Conservation (phyloP, 2,888 invertebrate species). For the Odontocolon sp. region DNA sequence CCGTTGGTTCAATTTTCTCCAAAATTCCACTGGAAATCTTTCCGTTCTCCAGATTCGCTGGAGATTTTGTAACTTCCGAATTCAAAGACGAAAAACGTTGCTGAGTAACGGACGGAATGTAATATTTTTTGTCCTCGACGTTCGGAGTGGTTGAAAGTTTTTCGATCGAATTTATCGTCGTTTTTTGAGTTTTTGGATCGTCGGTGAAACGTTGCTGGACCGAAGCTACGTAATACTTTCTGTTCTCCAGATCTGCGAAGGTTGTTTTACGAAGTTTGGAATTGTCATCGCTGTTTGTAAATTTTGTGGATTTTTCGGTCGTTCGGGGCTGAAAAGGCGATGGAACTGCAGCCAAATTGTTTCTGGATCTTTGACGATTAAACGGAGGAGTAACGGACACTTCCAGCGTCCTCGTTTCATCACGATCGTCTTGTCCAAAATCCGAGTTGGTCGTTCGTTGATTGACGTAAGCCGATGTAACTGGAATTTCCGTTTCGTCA, state of each 20-base stretch:
- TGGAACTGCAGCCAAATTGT: not conserved
- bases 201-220: not conserved
- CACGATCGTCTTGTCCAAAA: conserved; percentile 1
- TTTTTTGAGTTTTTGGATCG: conserved; percentile 22
- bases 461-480: conserved; percentile 16
- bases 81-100: conserved; percentile 1
- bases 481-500: not conserved
- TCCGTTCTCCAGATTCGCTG: not conserved
- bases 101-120: conserved; percentile 39
- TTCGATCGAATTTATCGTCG: no score
- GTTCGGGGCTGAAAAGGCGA: conserved; percentile 7
- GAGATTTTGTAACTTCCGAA: not conserved
- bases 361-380: conserved; percentile 41
- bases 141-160: no score
- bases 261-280: conserved; percentile 4
- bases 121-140: conserved; percentile 47
- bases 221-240: conserved; percentile 47
- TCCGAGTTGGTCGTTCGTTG: not conserved
- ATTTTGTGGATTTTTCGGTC: conserved; percentile 5
- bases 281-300: not conserved
- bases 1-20: not conserved
- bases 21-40: not conserved
- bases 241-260: conserved; percentile 35
- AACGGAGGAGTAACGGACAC: conserved; percentile 27
- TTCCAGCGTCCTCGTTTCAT: conserved; percentile 10